Evolutionary conservation across 2,797 vertebrate species (phyloP), one percentile per base, ranked within the genome.

Genomic region (Miichthys miiuy): DNA sequence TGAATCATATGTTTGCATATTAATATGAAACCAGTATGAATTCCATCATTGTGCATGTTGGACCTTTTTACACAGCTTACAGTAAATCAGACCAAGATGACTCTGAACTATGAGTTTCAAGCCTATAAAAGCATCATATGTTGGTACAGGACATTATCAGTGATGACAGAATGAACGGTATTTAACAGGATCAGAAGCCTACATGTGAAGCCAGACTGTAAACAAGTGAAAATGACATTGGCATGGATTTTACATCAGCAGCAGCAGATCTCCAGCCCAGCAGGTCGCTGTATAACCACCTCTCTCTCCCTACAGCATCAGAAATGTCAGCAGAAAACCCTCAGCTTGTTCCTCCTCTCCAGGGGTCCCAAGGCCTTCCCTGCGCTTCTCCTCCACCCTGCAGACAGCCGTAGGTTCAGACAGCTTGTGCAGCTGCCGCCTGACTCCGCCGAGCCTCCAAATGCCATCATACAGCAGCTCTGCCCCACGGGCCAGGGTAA

Each of bases 241-340:
- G 47, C 50, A 23, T 60, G 25, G 27, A 27, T 75, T 38, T 38
- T 38, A 38, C 34, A 38, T 38, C 8, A 38, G 34, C 61, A 52
- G 54, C 68, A 47, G 57, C 67, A 47, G 23, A 74, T 65, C 71
- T 70, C 5, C 65, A 72, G 68, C 73, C 67, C 63, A 72, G 66
- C 6, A 14, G 72, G 73, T 70, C 12, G 8, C 68, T 70, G 27
- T 50, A 52, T 23, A 51, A 50, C 63, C 21, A 44, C 66, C 79
- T 75, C 65, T 21, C 25, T 72, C 56, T 82, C 68, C 73, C 76
- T 84, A 58, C 73, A 68, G 34, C 34, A 38, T 56, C 77, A 84
- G 34, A 89, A 92, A 93, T 93, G 92, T 93, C 92, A 93, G 77
- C 78, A 87, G 85, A 67, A 88, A 90, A 89, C 82, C 84, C 68